Evolutionary conservation across 1,140 invertebrate genomes (phyloP).

Genomic region (Bathynomus jamesi): DNA sequence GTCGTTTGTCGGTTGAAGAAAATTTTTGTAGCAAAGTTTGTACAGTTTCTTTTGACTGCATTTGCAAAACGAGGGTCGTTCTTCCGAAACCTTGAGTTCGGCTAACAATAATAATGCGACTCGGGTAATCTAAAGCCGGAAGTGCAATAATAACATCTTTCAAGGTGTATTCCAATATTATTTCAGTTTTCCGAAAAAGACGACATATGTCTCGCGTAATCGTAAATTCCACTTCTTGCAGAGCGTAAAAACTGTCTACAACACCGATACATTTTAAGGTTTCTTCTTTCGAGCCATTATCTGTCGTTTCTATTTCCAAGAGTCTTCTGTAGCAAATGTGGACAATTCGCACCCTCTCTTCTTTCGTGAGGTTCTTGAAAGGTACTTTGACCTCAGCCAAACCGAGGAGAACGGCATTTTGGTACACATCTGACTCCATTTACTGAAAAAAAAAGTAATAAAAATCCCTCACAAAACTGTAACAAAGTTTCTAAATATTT

Average conservation of each 20-base stretch:
- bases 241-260: neutral
- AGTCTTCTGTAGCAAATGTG: neutral
- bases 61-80: neutral
- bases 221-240: neutral
- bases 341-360: neutral
- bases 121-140: neutral
- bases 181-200: neutral
- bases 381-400: neutral
- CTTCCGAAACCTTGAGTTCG: neutral
- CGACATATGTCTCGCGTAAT: neutral
- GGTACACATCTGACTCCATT: neutral
- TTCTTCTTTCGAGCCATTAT: neutral
- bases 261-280: neutral
- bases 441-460: too few relatives aligned
- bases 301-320: neutral
- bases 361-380: neutral
- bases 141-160: neutral
- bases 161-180: neutral
- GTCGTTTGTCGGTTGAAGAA: too few relatives aligned
- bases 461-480: too few relatives aligned
- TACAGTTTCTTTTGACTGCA: neutral
- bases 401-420: neutral
- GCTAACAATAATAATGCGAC: neutral
- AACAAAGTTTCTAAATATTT: too few relatives aligned
- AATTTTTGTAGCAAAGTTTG: too few relatives aligned